Conservation (phyloP, 2,113 vertebrate species). For the Mirounga angustirostris region DNA sequence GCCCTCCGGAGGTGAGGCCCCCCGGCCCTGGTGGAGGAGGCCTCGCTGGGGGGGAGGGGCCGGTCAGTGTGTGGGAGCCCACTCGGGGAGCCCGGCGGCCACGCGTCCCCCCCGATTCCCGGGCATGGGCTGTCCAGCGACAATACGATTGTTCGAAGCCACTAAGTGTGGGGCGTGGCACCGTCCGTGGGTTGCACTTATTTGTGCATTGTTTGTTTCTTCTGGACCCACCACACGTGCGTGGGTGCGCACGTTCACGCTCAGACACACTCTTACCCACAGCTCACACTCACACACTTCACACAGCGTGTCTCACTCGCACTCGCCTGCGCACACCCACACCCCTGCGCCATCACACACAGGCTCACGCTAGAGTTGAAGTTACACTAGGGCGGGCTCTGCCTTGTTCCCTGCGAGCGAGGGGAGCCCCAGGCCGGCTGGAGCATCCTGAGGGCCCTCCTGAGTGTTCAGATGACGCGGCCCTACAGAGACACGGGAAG, state of each 20-base stretch:
- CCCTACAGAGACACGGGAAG: not conserved
- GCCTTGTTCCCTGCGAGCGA: not conserved
- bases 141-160: fast-evolving
- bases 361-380: fast-evolving
- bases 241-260: not conserved
- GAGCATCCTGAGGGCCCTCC: fast-evolving
- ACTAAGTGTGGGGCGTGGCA: fast-evolving
- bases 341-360: fast-evolving
- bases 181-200: fast-evolving
- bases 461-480: fast-evolving
- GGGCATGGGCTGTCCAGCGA: fast-evolving
- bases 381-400: too few species aligned
- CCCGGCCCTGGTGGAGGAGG: not conserved
- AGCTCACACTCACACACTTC: not conserved
- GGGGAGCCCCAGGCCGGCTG: not conserved
- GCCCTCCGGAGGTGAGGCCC: not conserved
- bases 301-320: not conserved
- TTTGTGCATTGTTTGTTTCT: not conserved
- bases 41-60: not conserved
- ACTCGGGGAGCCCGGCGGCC: not conserved
- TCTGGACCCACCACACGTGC: fast-evolving
- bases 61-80: not conserved
- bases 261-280: too few species aligned
- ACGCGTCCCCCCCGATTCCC: not conserved
- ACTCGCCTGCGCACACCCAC: not conserved